Conservation (phyloP, 1,140 invertebrate species). For the Diachasmimorpha longicaudata region DNA sequence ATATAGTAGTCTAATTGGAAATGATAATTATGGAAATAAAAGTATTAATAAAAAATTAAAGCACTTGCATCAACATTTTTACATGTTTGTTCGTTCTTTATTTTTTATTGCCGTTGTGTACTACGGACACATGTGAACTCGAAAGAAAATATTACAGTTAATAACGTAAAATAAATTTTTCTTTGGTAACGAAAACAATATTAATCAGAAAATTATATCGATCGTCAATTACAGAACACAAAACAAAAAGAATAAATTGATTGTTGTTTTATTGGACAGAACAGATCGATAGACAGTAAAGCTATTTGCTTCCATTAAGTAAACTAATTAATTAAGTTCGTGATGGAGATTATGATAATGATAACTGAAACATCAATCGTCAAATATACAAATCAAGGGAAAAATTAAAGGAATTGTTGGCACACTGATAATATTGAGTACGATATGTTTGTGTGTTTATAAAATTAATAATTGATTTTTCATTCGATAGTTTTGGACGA, state of each 20-base stretch:
- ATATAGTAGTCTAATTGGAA: constrained; percentile 29
- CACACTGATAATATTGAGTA: constrained; percentile 57
- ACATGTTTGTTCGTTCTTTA: neutral
- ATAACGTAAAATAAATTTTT: constrained; percentile 36
- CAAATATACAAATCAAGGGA: constrained; percentile 12
- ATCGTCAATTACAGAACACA: constrained; percentile 1
- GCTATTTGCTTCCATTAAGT: neutral
- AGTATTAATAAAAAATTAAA: constrained; percentile 40
- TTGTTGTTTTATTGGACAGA: neutral
- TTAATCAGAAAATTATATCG: neutral
- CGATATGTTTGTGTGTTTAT: constrained; percentile 20
- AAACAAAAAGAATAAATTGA: neutral
- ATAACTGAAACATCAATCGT: neutral
- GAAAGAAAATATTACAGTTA: constrained; percentile 14
- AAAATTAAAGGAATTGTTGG: constrained; percentile 48
- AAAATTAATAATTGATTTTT: constrained; percentile 18
- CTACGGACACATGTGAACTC: constrained; percentile 37
- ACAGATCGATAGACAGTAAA: neutral
- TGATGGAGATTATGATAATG: neutral
- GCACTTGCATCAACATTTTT: constrained; percentile 34
- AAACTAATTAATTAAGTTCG: neutral
- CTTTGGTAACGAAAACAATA: constrained; percentile 47
- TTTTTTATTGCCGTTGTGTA: neutral
- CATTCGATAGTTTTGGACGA: constrained; percentile 22
- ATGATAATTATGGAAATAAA: constrained; percentile 27